Conservation (phyloP, 1,140 invertebrate species). For the Halictus rubicundus region DNA sequence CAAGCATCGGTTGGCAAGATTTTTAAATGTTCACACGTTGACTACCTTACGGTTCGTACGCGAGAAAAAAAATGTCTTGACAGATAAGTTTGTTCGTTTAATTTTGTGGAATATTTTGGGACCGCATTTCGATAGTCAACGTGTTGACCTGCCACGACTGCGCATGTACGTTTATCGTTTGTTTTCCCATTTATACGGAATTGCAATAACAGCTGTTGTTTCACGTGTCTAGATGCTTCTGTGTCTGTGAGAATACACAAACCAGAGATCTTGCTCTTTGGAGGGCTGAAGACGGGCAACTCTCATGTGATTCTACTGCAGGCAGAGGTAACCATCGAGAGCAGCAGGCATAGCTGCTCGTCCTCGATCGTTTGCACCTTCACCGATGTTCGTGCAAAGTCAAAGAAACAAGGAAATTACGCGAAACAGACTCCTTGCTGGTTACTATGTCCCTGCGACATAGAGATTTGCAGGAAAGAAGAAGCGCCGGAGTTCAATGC, state of each 20-base stretch:
- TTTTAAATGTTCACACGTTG: background rate
- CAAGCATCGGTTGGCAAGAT: background rate
- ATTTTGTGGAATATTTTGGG: too few species aligned
- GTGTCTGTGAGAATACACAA: constrained; percentile 87
- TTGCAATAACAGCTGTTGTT: background rate
- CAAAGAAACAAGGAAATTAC: constrained; percentile 70
- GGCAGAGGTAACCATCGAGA: constrained; percentile 88
- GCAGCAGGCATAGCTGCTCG: constrained; percentile 84
- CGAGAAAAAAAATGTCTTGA: too few species aligned
- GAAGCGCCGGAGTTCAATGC: constrained; percentile 84
- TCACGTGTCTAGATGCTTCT: constrained; percentile 40
- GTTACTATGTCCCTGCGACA: constrained; percentile 86
- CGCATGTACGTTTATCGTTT: background rate
- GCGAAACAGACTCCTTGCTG: constrained; percentile 69
- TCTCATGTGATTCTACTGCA: constrained; percentile 88
- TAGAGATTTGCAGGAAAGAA: constrained; percentile 85
- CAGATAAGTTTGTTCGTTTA: too few species aligned
- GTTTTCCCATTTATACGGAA: too few species aligned
- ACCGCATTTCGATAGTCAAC: too few species aligned
- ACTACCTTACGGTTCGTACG: too few species aligned
- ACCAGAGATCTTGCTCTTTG: constrained; percentile 90
- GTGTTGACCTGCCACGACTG: background rate
- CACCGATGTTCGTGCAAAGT: constrained; percentile 84
- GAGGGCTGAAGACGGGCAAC: constrained; percentile 84
- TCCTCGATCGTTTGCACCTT: constrained; percentile 85